Conservation (phyloP, 2,797 vertebrate species). For the Neomorphus geoffroyi region DNA sequence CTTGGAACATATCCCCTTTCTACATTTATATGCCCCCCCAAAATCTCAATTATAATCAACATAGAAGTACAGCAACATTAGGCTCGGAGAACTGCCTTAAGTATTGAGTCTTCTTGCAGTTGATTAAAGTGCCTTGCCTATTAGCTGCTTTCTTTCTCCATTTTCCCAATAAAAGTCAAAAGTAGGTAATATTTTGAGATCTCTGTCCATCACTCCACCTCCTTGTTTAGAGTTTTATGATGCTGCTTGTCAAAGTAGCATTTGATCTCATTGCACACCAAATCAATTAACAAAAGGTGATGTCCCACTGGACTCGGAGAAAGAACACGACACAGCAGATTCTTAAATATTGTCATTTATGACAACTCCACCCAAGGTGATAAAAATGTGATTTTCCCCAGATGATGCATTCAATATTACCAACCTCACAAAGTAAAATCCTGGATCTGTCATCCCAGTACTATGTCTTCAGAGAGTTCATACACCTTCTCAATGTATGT, state of each 20-base stretch:
- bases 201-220: not conserved
- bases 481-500: not conserved
- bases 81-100: no score
- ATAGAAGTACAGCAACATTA: not conserved
- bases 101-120: not conserved
- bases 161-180: not conserved
- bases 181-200: conserved; percentile 5
- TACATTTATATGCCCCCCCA: not conserved
- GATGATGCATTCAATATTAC: not conserved
- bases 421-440: not conserved
- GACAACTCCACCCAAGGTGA: not conserved
- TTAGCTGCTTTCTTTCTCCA: not conserved
- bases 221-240: not conserved
- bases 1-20: not conserved
- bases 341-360: not conserved
- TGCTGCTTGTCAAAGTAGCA: not conserved
- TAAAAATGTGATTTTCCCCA: not conserved
- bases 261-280: not conserved
- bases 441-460: not conserved
- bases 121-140: not conserved
- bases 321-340: not conserved
- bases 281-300: not conserved
- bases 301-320: not conserved
- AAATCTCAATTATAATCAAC: rapidly evolving
- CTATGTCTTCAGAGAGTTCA: not conserved